phyloP scores from a whole-genome alignment of 2,113 vertebrate species.

The Caranx melampygus region DNA sequence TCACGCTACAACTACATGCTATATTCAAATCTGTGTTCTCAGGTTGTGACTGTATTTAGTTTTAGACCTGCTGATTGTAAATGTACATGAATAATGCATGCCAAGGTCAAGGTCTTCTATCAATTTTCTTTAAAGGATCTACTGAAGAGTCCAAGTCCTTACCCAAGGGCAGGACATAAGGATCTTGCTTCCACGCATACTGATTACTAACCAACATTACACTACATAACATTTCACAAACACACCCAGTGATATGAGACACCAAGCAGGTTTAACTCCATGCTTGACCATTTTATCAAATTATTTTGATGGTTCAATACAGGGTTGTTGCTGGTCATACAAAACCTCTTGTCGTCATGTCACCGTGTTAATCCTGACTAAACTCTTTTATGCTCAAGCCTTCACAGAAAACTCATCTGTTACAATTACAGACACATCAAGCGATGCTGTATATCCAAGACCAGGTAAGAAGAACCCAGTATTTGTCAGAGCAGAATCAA shows the following conservation, averaged over 20 bases:
- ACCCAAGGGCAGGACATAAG: constrained; percentile 52
- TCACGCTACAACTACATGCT: background rate
- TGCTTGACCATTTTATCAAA: background rate
- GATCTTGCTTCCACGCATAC: constrained; percentile 50
- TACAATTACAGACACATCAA: background rate
- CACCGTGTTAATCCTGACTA: background rate
- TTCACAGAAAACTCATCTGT: too few species aligned
- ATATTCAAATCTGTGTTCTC: background rate
- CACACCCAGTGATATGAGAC: constrained; percentile 21
- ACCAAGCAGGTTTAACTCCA: background rate
- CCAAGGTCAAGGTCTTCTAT: constrained; percentile 58
- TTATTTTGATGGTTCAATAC: background rate
- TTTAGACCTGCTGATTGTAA: constrained; percentile 23
- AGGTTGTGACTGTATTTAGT: background rate
- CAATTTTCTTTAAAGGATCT: constrained; percentile 58
- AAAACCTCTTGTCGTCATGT: background rate
- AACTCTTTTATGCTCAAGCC: background rate
- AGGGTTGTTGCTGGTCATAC: background rate
- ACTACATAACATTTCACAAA: constrained; percentile 30
- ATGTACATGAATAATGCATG: constrained; percentile 63
- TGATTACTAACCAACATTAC: constrained; percentile 27
- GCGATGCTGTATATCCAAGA: background rate
- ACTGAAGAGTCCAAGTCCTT: constrained; percentile 20
- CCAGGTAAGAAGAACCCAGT: background rate
- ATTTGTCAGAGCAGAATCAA: background rate